phyloP scores from a whole-genome alignment of 2,888 invertebrate genomes.

The Nemapogon koenigi region DNA sequence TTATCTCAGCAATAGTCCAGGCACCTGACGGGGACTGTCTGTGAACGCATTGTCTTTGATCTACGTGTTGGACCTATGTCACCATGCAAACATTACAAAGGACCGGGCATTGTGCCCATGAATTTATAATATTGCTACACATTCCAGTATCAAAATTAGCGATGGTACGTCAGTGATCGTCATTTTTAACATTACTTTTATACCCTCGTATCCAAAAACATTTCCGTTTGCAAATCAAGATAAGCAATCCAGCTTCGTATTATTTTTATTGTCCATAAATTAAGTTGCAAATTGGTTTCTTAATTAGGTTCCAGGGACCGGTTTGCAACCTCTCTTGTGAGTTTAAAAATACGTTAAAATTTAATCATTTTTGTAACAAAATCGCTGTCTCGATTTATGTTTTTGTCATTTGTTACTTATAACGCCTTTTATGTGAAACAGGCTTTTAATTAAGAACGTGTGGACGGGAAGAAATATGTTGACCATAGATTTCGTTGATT shows the following conservation, averaged over 20 bases:
- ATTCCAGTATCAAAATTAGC: too few species aligned
- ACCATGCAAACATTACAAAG: too few species aligned
- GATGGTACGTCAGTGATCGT: too few species aligned
- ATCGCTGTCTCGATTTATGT: conserved; percentile 16
- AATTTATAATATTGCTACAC: too few species aligned
- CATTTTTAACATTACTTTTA: too few species aligned
- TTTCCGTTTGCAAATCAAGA: conserved; percentile 7
- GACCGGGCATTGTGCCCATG: too few species aligned
- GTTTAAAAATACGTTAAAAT: conserved; percentile 7
- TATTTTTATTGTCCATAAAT: conserved; percentile 47
- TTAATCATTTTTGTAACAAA: conserved; percentile 3
- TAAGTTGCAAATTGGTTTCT: conserved; percentile 53
- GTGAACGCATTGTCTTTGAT: too few species aligned
- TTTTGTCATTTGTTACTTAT: conserved; percentile 17
- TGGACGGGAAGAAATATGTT: too few species aligned
- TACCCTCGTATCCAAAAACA: not conserved
- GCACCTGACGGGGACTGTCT: too few species aligned
- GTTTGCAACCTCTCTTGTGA: conserved; percentile 18
- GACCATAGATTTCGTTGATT: too few species aligned
- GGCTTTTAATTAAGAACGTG: conserved; percentile 9
- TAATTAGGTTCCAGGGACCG: conserved; percentile 45
- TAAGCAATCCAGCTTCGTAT: conserved; percentile 22
- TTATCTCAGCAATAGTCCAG: too few species aligned
- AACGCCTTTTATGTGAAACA: conserved; percentile 14
- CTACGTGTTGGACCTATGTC: too few species aligned